Conservation (phyloP, 2,113 vertebrate species). For the Prunella himalayana region DNA sequence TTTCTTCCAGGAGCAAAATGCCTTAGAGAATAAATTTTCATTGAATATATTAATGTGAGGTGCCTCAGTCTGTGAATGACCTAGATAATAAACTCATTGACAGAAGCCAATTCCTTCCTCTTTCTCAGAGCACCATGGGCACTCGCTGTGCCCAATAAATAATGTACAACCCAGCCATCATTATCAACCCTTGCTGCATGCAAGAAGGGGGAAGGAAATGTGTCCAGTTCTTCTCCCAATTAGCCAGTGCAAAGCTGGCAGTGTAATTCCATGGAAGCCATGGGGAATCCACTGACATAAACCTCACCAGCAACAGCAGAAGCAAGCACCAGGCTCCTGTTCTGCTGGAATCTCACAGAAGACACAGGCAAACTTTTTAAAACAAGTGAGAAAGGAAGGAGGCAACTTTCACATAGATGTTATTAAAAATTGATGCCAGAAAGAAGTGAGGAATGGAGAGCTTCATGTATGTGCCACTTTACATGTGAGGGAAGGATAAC, state of each 20-base stretch:
- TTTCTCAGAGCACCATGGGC: neutral
- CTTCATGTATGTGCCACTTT: neutral
- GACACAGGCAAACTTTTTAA: neutral
- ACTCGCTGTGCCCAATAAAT: slow-evolving; percentile 9
- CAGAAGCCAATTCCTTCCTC: neutral
- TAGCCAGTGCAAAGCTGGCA: neutral
- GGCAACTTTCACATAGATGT: neutral
- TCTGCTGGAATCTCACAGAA: neutral
- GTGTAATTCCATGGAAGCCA: neutral
- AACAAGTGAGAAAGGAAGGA: neutral
- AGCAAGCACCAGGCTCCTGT: neutral
- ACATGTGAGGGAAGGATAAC: neutral
- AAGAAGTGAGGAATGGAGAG: neutral
- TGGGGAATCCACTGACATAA: neutral
- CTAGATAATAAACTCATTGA: slow-evolving; percentile 15
- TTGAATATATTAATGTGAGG: slow-evolving; percentile 10
- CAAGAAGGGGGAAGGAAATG: neutral
- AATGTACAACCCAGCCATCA: slow-evolving; percentile 23
- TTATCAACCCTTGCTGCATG: neutral
- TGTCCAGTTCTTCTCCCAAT: neutral
- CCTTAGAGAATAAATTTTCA: slow-evolving; percentile 39
- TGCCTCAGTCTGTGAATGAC: neutral
- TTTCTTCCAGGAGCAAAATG: neutral
- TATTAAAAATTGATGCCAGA: neutral
- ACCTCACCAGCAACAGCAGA: neutral